Conservation (phyloP, 2,113 vertebrate species). For the Leptodactylus fuscus region DNA sequence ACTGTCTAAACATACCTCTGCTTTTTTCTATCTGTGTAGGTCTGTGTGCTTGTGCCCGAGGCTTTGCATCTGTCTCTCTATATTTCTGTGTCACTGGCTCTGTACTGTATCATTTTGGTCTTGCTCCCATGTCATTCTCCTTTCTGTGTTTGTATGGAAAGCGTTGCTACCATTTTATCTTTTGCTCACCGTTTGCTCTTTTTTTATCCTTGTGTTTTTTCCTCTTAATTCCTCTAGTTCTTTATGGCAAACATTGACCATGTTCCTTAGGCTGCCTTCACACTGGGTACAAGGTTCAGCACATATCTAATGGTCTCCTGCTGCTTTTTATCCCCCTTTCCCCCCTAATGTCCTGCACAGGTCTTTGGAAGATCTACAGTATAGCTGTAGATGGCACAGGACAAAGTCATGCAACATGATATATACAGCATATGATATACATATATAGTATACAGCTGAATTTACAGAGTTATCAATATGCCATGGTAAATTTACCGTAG, state of each 20-base stretch:
- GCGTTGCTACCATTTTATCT: background rate
- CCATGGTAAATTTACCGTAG: too few species aligned
- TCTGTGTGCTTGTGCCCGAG: slow-evolving; percentile 26
- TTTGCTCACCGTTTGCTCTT: slow-evolving; percentile 5
- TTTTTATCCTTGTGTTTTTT: background rate
- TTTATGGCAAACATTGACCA: background rate
- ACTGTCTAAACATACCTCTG: slow-evolving; percentile 26
- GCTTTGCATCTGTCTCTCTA: slow-evolving; percentile 49
- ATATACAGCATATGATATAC: too few species aligned
- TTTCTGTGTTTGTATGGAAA: background rate
- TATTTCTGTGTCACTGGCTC: slow-evolving; percentile 51
- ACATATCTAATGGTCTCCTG: background rate
- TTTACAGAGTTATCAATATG: too few species aligned
- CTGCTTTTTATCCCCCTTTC: background rate
- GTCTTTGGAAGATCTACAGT: slow-evolving; percentile 17
- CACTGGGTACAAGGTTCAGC: background rate
- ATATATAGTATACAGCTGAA: background rate
- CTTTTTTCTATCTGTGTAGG: slow-evolving; percentile 28
- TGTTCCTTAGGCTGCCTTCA: background rate
- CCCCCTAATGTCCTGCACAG: background rate
- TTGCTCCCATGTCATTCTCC: background rate
- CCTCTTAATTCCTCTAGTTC: background rate
- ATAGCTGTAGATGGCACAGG: slow-evolving; percentile 11
- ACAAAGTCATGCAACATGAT: background rate
- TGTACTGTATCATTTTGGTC: slow-evolving; percentile 18